Evolutionary conservation across 2,888 invertebrate species (phyloP).

Genomic region (Muschampia plurimacula): DNA sequence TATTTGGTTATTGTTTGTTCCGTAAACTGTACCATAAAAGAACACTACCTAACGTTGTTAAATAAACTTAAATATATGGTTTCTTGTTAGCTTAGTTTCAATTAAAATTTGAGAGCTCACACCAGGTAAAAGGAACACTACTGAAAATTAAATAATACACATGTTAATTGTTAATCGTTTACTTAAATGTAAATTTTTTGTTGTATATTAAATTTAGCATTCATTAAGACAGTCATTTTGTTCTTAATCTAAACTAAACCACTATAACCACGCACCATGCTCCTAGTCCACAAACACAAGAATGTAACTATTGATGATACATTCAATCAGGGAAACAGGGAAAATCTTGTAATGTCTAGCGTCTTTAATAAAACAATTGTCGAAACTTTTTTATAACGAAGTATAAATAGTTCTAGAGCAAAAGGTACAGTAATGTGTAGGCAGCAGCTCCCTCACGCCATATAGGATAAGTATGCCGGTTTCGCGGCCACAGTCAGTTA

Average conservation of each 20-base stretch:
- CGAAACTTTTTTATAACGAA: neutral
- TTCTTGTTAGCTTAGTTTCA: too few species aligned
- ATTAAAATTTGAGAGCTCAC: neutral
- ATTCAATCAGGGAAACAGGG: too few species aligned
- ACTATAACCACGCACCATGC: neutral
- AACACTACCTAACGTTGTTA: too few species aligned
- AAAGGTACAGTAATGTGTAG: too few species aligned
- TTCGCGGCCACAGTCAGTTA: too few species aligned
- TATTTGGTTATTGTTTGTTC: neutral
- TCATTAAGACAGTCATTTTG: constrained; percentile 33
- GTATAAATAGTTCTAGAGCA: too few species aligned
- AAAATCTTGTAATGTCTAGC: neutral
- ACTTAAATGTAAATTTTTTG: constrained; percentile 25
- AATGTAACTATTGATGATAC: neutral
- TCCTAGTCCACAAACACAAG: constrained; percentile 1
- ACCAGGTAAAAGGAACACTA: neutral
- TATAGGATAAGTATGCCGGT: too few species aligned
- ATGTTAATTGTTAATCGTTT: constrained; percentile 11
- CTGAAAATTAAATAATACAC: constrained; percentile 12
- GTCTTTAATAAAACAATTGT: neutral
- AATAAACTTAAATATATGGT: neutral
- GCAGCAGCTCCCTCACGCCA: too few species aligned
- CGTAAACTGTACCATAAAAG: neutral
- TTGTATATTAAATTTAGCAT: constrained; percentile 26
- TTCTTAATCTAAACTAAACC: constrained; percentile 22